phyloP scores from a whole-genome alignment of 2,888 invertebrate species.

The Alentia gelatinosa region DNA sequence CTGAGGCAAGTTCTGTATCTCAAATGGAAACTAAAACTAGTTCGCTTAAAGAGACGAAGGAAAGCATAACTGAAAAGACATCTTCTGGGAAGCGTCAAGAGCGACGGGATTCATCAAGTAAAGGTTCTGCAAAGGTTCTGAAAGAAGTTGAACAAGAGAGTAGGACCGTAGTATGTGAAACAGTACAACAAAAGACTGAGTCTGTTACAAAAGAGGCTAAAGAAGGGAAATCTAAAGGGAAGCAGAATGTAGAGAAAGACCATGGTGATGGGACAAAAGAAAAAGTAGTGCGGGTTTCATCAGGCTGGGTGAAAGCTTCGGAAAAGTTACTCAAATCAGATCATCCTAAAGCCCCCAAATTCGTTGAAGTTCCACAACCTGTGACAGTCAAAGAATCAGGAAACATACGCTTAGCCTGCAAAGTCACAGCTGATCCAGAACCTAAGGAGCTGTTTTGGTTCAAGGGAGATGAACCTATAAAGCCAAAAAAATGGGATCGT shows the following conservation, averaged over 20 bases:
- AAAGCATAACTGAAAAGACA: no score
- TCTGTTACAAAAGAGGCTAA: no score
- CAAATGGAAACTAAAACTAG: no score
- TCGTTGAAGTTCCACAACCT: slow-evolving; percentile 50
- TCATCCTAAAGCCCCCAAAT: slow-evolving; percentile 44
- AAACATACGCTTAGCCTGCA: slow-evolving; percentile 51
- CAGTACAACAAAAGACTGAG: no score
- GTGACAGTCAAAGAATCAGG: slow-evolving; percentile 47
- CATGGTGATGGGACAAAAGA: no score
- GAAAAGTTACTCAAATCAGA: neutral
- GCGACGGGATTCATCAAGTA: no score
- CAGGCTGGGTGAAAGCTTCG: neutral
- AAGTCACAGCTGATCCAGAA: slow-evolving; percentile 55
- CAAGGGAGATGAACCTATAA: slow-evolving; percentile 68
- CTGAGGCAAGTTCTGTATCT: neutral
- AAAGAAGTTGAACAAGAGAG: no score
- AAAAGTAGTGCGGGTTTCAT: neutral
- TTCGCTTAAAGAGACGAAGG: no score
- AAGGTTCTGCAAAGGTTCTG: no score
- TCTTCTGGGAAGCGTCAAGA: no score
- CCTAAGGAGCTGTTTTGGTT: slow-evolving; percentile 76
- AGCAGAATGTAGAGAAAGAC: neutral
- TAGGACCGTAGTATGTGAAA: neutral
- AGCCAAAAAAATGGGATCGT: slow-evolving; percentile 59
- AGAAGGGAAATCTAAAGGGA: no score